phyloP scores from a whole-genome alignment of 2,797 vertebrate species.

The Loris lydekkerianus region DNA sequence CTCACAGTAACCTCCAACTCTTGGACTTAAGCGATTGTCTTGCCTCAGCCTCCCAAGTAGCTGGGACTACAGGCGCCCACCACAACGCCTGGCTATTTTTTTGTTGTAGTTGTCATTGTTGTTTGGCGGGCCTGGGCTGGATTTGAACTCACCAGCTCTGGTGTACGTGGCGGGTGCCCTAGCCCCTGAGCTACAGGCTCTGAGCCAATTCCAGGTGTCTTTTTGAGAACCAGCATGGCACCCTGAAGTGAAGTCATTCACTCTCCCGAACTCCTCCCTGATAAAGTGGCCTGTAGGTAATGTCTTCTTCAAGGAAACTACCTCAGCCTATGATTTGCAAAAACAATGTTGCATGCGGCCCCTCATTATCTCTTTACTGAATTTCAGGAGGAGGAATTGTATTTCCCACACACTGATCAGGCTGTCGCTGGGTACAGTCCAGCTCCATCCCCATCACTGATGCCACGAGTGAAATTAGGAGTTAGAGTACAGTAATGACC shows the following conservation, averaged over 20 bases:
- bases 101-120: too few species aligned
- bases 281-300: background rate
- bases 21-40: too few species aligned
- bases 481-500: background rate
- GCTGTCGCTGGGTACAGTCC: accelerated
- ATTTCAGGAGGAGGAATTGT: background rate
- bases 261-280: background rate
- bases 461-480: accelerated
- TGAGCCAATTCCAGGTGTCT: too few species aligned
- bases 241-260: background rate
- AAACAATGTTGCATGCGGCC: accelerated
- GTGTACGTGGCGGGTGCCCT: too few species aligned
- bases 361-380: background rate
- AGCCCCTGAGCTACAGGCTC: too few species aligned
- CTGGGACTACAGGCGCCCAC: too few species aligned
- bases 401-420: accelerated
- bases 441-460: accelerated
- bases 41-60: too few species aligned
- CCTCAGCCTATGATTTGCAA: background rate
- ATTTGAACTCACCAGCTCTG: too few species aligned
- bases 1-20: too few species aligned
- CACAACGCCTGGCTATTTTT: too few species aligned
- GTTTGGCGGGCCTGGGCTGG: too few species aligned
- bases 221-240: accelerated
- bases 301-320: background rate